phyloP scores from a whole-genome alignment of 2,113 vertebrate genomes.

The Nettapus auritus region DNA sequence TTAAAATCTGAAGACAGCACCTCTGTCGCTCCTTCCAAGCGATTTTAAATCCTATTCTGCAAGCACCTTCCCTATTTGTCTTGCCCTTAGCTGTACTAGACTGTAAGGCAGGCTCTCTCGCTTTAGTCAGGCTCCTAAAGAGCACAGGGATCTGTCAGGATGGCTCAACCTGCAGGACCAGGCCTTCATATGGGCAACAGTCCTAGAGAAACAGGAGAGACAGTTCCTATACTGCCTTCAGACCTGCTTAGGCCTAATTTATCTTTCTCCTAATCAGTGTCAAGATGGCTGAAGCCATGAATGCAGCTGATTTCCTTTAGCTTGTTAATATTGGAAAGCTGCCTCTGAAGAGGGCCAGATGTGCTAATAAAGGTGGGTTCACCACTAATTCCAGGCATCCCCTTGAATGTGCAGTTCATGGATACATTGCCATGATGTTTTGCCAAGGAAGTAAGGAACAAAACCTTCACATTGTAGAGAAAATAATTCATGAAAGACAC shows the following conservation, averaged over 20 bases:
- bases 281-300: not conserved
- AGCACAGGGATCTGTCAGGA: not conserved
- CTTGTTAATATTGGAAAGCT: not conserved
- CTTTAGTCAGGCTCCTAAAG: not conserved
- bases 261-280: not conserved
- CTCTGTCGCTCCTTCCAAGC: not conserved
- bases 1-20: not conserved
- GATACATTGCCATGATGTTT: not conserved
- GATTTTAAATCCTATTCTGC: not conserved
- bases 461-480: not conserved
- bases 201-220: not conserved
- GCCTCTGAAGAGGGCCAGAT: slow-evolving; percentile 14
- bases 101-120: not conserved
- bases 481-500: not conserved
- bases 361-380: not conserved
- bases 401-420: not conserved
- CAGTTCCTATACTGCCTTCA: not conserved
- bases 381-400: not conserved
- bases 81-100: not conserved
- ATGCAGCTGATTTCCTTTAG: slow-evolving; percentile 19
- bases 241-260: not conserved
- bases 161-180: not conserved
- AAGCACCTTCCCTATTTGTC: not conserved
- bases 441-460: not conserved
- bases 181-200: too few relatives aligned